Conservation (phyloP, 2,888 invertebrate genomes). For the Macroteleia sp. region DNA sequence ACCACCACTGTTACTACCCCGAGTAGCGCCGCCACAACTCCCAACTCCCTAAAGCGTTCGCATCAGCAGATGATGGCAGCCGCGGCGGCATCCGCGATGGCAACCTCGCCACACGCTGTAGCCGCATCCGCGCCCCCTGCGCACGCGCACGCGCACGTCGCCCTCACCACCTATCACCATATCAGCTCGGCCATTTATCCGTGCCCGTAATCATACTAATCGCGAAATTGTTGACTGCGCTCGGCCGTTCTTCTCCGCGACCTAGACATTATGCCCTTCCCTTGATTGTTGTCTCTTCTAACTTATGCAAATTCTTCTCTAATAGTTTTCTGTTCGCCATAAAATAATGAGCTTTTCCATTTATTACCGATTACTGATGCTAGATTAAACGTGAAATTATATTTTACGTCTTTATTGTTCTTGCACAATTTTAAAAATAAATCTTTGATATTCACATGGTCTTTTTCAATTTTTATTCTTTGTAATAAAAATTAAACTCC, state of each 20-base stretch:
- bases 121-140: constrained; percentile 87
- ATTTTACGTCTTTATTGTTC: too few relatives aligned
- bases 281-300: background rate
- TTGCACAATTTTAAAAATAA: too few relatives aligned
- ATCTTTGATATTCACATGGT: too few relatives aligned
- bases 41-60: constrained; percentile 84
- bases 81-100: constrained; percentile 83
- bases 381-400: too few relatives aligned
- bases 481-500: too few relatives aligned
- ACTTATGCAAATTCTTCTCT: background rate
- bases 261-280: constrained; percentile 33
- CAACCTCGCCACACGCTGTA: constrained; percentile 86
- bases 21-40: constrained; percentile 84
- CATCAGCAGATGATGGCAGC: constrained; percentile 84
- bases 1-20: constrained; percentile 80
- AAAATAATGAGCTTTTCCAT: background rate
- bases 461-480: too few relatives aligned
- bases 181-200: constrained; percentile 92
- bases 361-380: too few relatives aligned
- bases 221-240: constrained; percentile 54
- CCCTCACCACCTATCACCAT: constrained; percentile 88
- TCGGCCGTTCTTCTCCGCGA: constrained; percentile 57
- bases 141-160: constrained; percentile 87
- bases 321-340: background rate
- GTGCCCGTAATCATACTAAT: constrained; percentile 89